phyloP scores from a whole-genome alignment of 2,797 vertebrate species.

The Heteromormyrus szaboi region DNA sequence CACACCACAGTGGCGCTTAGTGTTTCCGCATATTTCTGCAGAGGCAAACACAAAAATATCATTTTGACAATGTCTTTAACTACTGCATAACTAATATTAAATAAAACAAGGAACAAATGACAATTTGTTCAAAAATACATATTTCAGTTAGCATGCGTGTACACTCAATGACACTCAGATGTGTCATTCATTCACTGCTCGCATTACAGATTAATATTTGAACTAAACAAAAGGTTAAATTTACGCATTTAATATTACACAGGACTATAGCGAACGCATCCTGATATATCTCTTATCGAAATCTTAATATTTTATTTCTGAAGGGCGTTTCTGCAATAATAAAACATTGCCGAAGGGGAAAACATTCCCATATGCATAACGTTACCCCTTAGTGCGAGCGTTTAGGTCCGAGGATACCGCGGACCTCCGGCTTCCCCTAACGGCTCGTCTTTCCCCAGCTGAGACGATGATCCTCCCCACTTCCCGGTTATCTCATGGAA shows the following conservation, averaged over 20 bases:
- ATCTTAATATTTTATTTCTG: not conserved
- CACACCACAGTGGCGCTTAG: slow-evolving; percentile 17
- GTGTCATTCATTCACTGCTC: not conserved
- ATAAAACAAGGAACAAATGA: not conserved
- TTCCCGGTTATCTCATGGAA: not conserved
- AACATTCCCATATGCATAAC: not conserved
- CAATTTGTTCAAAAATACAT: not conserved
- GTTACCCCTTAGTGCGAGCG: not conserved
- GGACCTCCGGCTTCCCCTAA: not conserved
- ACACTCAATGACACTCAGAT: not conserved
- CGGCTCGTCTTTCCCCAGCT: not conserved
- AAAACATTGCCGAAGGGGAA: not conserved
- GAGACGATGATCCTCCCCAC: not conserved
- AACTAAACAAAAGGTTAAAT: not conserved
- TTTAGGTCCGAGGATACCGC: not conserved
- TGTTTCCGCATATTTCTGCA: not conserved
- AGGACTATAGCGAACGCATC: not conserved
- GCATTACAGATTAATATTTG: not conserved
- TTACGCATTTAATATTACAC: not conserved
- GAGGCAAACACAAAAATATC: not conserved
- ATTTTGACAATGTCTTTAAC: not conserved
- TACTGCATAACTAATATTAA: not conserved
- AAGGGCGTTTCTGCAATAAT: not conserved
- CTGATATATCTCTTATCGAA: not conserved
- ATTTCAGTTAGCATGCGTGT: not conserved